Evolutionary conservation across 2,888 invertebrate genomes (phyloP), one percentile per base, ranked within the genome.

Genomic region (Ormyrus nitidulus): DNA sequence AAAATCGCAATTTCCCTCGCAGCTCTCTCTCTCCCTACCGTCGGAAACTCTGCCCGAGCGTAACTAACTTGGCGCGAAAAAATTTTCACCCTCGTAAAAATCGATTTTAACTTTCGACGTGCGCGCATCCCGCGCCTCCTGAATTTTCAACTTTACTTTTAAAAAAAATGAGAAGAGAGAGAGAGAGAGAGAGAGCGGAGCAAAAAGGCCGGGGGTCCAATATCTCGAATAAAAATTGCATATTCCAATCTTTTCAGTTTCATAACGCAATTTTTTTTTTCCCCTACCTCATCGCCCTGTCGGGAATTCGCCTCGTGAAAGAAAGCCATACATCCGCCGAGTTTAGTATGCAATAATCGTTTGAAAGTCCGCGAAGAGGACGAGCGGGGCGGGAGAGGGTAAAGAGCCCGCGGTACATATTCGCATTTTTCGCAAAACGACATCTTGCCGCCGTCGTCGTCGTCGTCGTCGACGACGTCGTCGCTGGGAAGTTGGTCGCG

Each of bases 311-410:
- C 11, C 19, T 56, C 48, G 46, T 56, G 59, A 44, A 66, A 62
- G 53, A 72, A 59, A 19, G 34, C 44, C 73, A 51, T 58, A 59
- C 11, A 51, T 64, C 49, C 53, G 19, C 46, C 68, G 46, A 66
- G 48, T 66, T 75, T 79, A 79, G 51, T 65, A 66, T 71, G 66
- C 46, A 75, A 71, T 70, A 75, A 71, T 79, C 71, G 61, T 79
- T 66, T 66, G 51, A 61, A 58, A 68, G 59, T 78, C 61, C n/a
- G 19, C 19, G 19, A 19, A 19, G 19, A 19, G 19, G 19, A 19
- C 19, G 19, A 19, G 19, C 19, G 19, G 19, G 19, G 19, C 19
- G 1, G 19, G 19, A 2, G 13, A 64, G 5, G 44, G 56, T 10
- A 48, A 6, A 5, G 34, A 10, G 13, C 4, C 48, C 19, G 19